A percentile compares a stretch with the other conserved stretches of the same genome.
Evolutionary conservation across 2,888 invertebrate genomes (phyloP).

Genomic region (Heliconius hortense): DNA sequence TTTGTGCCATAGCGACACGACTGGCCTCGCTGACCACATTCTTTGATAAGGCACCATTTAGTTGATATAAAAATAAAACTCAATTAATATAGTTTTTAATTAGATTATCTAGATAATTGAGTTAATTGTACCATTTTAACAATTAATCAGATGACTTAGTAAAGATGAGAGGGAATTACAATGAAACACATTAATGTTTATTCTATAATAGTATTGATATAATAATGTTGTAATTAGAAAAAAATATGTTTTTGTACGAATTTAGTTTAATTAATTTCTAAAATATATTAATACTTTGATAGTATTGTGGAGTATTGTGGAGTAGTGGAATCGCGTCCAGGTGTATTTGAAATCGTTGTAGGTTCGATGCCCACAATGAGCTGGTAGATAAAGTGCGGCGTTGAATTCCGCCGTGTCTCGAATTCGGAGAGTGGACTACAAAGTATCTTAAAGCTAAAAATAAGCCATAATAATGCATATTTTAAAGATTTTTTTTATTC

Average conservation of each 20-base stretch:
- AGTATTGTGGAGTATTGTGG: too few species aligned
- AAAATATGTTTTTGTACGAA: background rate
- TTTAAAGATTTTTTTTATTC: background rate
- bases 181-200: background rate
- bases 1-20: too few species aligned
- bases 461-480: background rate
- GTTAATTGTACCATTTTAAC: background rate
- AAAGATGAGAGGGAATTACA: background rate
- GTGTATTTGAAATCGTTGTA: too few species aligned
- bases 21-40: conserved; percentile 2
- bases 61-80: background rate
- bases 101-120: conserved; percentile 1
- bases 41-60: conserved; percentile 15
- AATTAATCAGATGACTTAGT: background rate
- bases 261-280: too few species aligned
- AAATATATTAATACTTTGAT: too few species aligned
- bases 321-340: too few species aligned
- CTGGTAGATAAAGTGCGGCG: too few species aligned
- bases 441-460: too few species aligned
- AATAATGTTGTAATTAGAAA: background rate
- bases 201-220: background rate
- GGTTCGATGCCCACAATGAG: too few species aligned
- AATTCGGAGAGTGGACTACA: too few species aligned
- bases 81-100: background rate
- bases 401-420: too few species aligned